Evolutionary conservation across 2,797 vertebrate species (phyloP), one percentile per base, ranked within the genome.

Genomic region (Pyrrhura leucotis): DNA sequence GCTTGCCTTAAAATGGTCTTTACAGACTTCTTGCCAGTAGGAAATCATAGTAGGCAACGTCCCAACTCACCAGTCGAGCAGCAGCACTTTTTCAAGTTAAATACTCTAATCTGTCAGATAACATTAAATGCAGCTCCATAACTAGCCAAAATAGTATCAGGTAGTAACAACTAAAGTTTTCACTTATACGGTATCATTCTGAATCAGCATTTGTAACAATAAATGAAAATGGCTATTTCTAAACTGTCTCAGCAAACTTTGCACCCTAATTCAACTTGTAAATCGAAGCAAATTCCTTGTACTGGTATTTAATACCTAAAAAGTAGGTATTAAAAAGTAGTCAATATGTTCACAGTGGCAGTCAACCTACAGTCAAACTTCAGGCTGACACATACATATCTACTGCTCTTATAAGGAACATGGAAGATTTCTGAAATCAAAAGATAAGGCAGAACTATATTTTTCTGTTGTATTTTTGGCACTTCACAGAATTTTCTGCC

Each of bases 21-120:
- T n/a, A 50, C 8, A 75, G 73, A 91, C 33, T 72, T 63, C 47
- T 79, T 85, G 63, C 59, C 85, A 91, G 84, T 91, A 86, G 59
- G 59, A 90, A 89, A 95, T 73, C 82, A 67, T 23, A 90, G 81
- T 39, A 88, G 86, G 93, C 90, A 91, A 47, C 1, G 42, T 90
- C 94, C 80, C 94, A 88, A 53, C 63, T 86, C 23, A 14, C 71
- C 89, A 80, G 83, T 74, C 12, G 31, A 85, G 80, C 91, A 95
- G 88, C 59, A 96, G 91, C 80, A 87, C 73, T 62, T 84, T 96
- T 93, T 91, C 89, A 86, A 93, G 73, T 89, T 90, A 90, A 96
- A 93, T 80, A 84, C 86, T 61, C 66, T 80, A 77, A 93, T 71
- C 84, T 92, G 91, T 72, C 91, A 90, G 79, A 56, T 71, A 92